Base-by-base conservation (phyloP, 2,888 invertebrate genomes). In the Gisinianus flammeolus region DNA sequence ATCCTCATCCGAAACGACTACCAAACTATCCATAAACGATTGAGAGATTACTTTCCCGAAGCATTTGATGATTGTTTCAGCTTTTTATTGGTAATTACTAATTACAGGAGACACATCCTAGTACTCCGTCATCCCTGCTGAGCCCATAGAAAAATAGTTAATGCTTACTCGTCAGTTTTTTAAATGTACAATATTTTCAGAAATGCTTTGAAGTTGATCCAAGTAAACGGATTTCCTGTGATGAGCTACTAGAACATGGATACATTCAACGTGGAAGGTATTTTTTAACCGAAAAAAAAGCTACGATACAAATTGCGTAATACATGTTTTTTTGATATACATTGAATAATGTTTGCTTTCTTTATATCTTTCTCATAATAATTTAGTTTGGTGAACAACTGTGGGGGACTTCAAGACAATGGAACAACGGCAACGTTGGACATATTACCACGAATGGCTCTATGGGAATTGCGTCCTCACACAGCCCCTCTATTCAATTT, bases 191-290 rank as follows among this genome's bases (percentile, higher is more conserved):
- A 44, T 44, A 44, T 44, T n/a, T 28, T 10, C 26, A 81, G 81
- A 68, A 79, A 69, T 81, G 81, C 44, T 68, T 81, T 26, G 79
- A 79, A 62, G 79, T 81, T 22, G 80, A 81, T 67, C 77, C 77
- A 4, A 30, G 69, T 4, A 77, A 77, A 35, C 28, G 81, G 35
- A 71, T 44, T 30, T 64, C 81, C n/a, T 81, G 77, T 54, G 62
- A 58, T 16, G 74, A 56, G 24, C 67, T 81, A 2, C 26, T 81
- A 26, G 67, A 73, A 0, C 79, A 80, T 67, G 69, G 56, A 10
- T 79, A 79, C 44, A 75, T 80, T 2, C 79, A 79, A 66, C 73
- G 35, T 8, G 74, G 74, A 26, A 44, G 66, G 74, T 74, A 66
- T 12, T 66, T 30, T 62, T 62, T 62, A 24, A n/a, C n/a, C 22